Percentiles rank a stretch among this genome's conserved stretches.
Evolutionary conservation across 2,113 vertebrate species (phyloP).

Genomic region (Cryptotis parvus): DNA sequence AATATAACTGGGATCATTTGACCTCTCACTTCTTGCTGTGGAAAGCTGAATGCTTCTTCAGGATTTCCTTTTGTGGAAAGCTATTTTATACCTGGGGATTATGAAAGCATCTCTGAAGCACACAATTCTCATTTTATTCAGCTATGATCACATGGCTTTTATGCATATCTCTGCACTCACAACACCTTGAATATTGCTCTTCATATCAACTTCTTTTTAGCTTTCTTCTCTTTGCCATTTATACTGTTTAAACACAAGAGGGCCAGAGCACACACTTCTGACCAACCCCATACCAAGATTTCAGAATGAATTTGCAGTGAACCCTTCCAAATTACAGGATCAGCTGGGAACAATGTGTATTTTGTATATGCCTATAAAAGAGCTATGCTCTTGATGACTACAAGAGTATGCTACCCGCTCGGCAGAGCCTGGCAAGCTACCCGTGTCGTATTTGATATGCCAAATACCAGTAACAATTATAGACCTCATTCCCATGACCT

Average conservation of each 20-base stretch:
- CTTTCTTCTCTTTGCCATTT: not conserved
- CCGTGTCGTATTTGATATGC: too few relatives aligned
- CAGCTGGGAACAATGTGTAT: not conserved
- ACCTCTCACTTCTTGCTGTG: not conserved
- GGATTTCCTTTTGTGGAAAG: constrained; percentile 1
- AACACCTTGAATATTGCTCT: not conserved
- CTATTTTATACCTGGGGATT: not conserved
- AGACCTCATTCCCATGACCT: too few relatives aligned
- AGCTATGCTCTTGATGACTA: not conserved
- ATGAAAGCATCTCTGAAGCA: not conserved
- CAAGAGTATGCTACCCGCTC: too few relatives aligned
- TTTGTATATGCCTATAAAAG: not conserved
- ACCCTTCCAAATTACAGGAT: not conserved
- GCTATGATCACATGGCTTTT: not conserved
- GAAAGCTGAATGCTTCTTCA: not conserved
- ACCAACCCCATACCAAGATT: not conserved
- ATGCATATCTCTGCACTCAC: not conserved
- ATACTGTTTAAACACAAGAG: constrained; percentile 51
- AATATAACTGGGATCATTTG: not conserved
- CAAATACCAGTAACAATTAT: too few relatives aligned
- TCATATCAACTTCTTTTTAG: not conserved
- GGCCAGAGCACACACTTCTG: not conserved
- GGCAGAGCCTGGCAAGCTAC: too few relatives aligned
- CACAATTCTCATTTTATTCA: not conserved
- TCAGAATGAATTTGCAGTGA: not conserved